A percentile compares a stretch with the other conserved stretches of the same genome.
phyloP scores from a whole-genome alignment of 2,797 vertebrate genomes.

The Sebastes wilsoni region DNA sequence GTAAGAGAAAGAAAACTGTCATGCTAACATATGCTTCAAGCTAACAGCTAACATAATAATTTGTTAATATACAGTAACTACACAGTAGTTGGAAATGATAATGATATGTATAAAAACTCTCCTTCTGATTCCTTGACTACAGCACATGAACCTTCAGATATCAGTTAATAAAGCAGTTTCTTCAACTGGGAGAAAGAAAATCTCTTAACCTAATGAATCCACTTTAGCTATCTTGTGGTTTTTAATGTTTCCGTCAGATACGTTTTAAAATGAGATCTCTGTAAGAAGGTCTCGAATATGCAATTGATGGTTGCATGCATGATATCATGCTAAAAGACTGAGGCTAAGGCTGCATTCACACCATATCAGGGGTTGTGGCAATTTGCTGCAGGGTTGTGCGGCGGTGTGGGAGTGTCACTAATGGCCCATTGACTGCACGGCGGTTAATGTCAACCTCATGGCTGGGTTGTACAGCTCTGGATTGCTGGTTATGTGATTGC shows the following conservation, averaged over 20 bases:
- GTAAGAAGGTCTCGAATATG: not conserved
- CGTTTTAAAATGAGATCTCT: not conserved
- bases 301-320: not conserved
- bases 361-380: too few relatives aligned
- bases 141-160: slow-evolving; percentile 14
- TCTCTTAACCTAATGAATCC: not conserved
- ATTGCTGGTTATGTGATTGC: too few relatives aligned
- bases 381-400: too few relatives aligned
- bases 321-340: not conserved
- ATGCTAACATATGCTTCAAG: slow-evolving; percentile 66
- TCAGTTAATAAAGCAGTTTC: not conserved
- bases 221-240: not conserved
- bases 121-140: slow-evolving; percentile 39
- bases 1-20: slow-evolving; percentile 64
- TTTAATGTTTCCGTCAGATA: not conserved
- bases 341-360: not conserved
- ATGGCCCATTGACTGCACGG: too few relatives aligned
- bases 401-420: too few relatives aligned
- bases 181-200: not conserved
- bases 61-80: slow-evolving; percentile 82
- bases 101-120: slow-evolving; percentile 77
- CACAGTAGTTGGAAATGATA: slow-evolving; percentile 83
- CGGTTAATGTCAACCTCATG: too few relatives aligned
- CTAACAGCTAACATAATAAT: slow-evolving; percentile 59
- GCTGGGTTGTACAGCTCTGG: too few relatives aligned